Conservation (phyloP, 2,797 vertebrate species). For the Fistularia tabacaria region DNA sequence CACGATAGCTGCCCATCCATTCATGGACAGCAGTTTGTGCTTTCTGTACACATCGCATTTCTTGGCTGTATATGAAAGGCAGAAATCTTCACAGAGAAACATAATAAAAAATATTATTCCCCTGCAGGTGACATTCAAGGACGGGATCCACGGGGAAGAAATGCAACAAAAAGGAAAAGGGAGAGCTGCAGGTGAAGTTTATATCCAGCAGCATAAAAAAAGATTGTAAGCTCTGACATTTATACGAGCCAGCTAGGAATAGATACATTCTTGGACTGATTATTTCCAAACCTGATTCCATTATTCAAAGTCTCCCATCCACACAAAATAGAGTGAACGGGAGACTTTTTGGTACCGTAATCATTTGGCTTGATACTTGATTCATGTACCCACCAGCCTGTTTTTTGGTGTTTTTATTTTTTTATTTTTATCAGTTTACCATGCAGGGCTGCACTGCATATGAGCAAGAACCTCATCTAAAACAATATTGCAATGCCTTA, state of each 20-base stretch:
- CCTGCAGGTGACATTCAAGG: slow-evolving; percentile 52
- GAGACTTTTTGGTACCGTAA: background rate
- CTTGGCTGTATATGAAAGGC: slow-evolving; percentile 35
- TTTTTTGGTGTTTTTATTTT: too few species aligned
- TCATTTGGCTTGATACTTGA: background rate
- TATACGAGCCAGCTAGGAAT: slow-evolving; percentile 2
- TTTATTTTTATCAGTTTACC: too few species aligned
- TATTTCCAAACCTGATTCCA: slow-evolving; percentile 16
- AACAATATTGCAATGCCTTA: too few species aligned
- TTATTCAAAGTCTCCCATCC: slow-evolving; percentile 6
- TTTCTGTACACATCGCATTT: background rate
- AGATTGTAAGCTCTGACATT: slow-evolving; percentile 3
- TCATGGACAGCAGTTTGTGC: too few species aligned
- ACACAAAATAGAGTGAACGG: slow-evolving; percentile 17
- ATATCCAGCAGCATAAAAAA: slow-evolving; percentile 17
- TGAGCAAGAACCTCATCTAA: too few species aligned
- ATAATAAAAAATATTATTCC: slow-evolving; percentile 27
- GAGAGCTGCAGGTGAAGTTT: slow-evolving; percentile 30
- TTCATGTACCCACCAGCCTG: too few species aligned
- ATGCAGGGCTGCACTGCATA: too few species aligned
- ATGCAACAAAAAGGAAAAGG: slow-evolving; percentile 24
- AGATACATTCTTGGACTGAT: slow-evolving; percentile 21
- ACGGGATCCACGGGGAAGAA: slow-evolving; percentile 18
- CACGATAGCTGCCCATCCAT: too few species aligned
- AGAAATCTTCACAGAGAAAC: slow-evolving; percentile 32